Evolutionary conservation across 2,888 invertebrate species (phyloP).

Genomic region (Synanthedon tipuliformis): DNA sequence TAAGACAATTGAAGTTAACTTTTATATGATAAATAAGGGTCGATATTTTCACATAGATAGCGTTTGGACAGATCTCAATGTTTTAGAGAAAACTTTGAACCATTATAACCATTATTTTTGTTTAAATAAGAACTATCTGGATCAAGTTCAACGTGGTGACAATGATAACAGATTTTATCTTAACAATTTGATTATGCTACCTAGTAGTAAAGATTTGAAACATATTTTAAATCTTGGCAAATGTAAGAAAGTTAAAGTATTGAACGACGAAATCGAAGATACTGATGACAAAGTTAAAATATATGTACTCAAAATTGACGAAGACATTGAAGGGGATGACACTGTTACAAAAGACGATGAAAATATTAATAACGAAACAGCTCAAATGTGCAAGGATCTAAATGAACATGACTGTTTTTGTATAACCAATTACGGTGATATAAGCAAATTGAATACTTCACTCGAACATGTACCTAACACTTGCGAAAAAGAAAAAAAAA

Average conservation of each 20-base stretch:
- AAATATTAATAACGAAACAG: background rate
- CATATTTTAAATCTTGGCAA: background rate
- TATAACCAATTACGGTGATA: too few species aligned
- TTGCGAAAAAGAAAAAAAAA: too few species aligned
- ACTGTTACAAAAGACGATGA: background rate
- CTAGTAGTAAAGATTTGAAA: background rate
- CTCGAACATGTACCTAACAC: too few species aligned
- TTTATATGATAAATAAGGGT: background rate
- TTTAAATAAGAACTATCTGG: background rate
- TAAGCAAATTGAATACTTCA: too few species aligned
- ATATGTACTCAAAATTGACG: too few species aligned
- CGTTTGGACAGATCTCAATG: background rate
- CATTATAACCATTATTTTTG: background rate
- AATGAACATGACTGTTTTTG: too few species aligned
- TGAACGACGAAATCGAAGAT: background rate
- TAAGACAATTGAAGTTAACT: background rate
- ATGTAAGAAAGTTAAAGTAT: background rate
- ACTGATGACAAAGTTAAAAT: background rate
- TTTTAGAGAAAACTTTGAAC: background rate
- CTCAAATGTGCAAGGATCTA: background rate
- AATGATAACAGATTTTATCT: background rate
- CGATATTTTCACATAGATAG: background rate
- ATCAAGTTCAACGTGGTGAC: background rate
- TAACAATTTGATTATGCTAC: background rate
- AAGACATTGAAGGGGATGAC: background rate